Conservation (phyloP, 2,797 vertebrate species). For the Myotis daubentonii region DNA sequence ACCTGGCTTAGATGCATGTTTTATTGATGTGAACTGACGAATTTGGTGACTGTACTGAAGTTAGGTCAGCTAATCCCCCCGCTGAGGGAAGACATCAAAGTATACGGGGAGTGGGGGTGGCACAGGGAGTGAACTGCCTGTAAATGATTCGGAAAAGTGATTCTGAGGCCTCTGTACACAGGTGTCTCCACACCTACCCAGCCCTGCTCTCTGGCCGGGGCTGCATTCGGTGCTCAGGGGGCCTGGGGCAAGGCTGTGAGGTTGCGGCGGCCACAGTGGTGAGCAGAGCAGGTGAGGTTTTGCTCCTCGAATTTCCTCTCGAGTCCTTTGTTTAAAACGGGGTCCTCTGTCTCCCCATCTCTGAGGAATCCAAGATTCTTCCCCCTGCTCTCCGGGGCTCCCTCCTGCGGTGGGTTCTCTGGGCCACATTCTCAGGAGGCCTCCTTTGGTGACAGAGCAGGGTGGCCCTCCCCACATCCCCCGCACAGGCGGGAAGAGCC, state of each 20-base stretch:
- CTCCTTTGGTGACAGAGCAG: neutral
- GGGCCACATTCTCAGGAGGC: neutral
- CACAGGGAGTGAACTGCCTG: neutral
- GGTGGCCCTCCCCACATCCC: neutral
- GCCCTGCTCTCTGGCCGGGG: neutral
- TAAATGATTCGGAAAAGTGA: neutral
- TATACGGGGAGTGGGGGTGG: neutral
- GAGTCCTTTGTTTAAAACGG: neutral
- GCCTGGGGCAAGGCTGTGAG: too few relatives aligned
- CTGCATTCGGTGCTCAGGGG: neutral
- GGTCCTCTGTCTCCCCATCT: neutral
- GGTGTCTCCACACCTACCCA: neutral
- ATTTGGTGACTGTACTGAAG: neutral
- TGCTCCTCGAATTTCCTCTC: neutral
- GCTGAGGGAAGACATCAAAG: neutral
- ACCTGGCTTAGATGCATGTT: neutral
- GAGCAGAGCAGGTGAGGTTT: neutral
- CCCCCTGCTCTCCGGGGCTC: neutral
- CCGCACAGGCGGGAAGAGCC: neutral
- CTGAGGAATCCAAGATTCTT: neutral
- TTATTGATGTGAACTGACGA: neutral
- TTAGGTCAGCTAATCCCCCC: neutral
- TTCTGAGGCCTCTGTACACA: accelerated
- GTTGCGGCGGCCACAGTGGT: neutral
- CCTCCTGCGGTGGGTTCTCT: neutral